A percentile compares a stretch with the other conserved stretches of the same genome.
phyloP scores from a whole-genome alignment of 2,888 invertebrate species.

The Sipha maydis region DNA sequence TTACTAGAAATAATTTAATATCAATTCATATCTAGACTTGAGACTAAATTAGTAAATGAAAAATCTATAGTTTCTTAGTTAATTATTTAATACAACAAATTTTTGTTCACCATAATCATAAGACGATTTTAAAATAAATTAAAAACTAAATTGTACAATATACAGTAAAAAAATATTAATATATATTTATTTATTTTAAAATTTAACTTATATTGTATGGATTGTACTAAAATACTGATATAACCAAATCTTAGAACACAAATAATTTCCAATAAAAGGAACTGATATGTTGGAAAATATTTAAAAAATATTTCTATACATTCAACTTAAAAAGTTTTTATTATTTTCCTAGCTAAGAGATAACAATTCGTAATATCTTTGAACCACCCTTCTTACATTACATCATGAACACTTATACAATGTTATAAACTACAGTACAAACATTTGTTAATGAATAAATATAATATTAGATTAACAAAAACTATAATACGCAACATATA shows the following conservation, averaged over 20 bases:
- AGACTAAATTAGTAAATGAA: not conserved
- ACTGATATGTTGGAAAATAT: conserved; percentile 37
- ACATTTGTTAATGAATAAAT: conserved; percentile 6
- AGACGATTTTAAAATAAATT: not conserved
- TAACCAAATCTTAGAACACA: conserved; percentile 47
- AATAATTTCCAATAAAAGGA: conserved; percentile 25
- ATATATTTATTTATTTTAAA: not conserved
- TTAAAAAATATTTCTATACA: not conserved
- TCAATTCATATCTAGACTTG: not conserved
- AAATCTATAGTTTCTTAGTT: no score
- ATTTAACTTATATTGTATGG: not conserved
- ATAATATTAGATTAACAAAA: conserved; percentile 28
- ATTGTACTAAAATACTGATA: not conserved
- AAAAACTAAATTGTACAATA: conserved; percentile 5
- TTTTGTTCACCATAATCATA: no score
- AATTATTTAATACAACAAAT: no score
- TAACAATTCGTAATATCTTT: not conserved
- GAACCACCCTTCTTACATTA: conserved; percentile 30
- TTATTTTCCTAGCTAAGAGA: not conserved
- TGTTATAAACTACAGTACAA: conserved; percentile 36
- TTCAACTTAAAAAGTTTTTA: not conserved
- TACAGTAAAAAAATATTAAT: conserved; percentile 16
- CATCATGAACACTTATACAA: conserved; percentile 33
- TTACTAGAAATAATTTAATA: not conserved
- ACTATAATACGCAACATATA: conserved; percentile 14